A percentile compares a stretch with the other conserved stretches of the same genome.
Evolutionary conservation across 1,140 invertebrate species (phyloP).

Genomic region (Brevipalpus yothersi): DNA sequence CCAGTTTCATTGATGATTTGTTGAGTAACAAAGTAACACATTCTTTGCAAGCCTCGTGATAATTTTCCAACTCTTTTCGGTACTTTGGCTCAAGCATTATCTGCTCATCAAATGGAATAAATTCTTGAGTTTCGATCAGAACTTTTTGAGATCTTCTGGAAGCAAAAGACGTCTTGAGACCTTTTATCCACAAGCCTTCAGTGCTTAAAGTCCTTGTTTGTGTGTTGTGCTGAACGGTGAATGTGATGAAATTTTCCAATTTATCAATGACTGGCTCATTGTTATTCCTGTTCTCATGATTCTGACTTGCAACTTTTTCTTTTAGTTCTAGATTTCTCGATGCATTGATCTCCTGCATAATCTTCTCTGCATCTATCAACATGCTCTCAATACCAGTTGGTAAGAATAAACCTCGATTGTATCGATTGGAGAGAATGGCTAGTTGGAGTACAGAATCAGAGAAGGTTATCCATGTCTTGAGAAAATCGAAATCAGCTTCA

Average conservation of each 20-base stretch:
- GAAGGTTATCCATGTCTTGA: slow-evolving; percentile 25
- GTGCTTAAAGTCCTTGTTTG: neutral
- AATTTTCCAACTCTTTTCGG: too few species aligned
- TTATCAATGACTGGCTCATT: too few species aligned
- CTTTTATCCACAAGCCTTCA: neutral
- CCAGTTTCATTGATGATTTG: neutral
- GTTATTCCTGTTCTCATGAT: too few species aligned
- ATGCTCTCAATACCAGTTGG: slow-evolving; percentile 60
- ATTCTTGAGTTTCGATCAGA: neutral
- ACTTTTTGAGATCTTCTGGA: neutral
- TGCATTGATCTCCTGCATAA: slow-evolving; percentile 6
- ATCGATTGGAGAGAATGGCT: slow-evolving; percentile 19
- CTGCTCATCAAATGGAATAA: neutral
- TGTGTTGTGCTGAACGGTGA: neutral
- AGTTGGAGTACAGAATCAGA: slow-evolving; percentile 26
- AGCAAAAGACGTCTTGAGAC: neutral
- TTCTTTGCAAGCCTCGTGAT: too few species aligned
- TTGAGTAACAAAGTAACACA: too few species aligned
- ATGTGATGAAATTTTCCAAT: neutral
- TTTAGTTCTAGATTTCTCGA: neutral
- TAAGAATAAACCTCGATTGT: slow-evolving; percentile 47
- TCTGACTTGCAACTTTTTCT: too few species aligned
- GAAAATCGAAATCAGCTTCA: neutral
- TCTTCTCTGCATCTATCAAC: slow-evolving; percentile 16
- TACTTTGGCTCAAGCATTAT: too few species aligned